Evolutionary conservation across 1,140 invertebrate species (phyloP), one percentile per base, ranked within the genome.

Genomic region (Coelopa frigida): DNA sequence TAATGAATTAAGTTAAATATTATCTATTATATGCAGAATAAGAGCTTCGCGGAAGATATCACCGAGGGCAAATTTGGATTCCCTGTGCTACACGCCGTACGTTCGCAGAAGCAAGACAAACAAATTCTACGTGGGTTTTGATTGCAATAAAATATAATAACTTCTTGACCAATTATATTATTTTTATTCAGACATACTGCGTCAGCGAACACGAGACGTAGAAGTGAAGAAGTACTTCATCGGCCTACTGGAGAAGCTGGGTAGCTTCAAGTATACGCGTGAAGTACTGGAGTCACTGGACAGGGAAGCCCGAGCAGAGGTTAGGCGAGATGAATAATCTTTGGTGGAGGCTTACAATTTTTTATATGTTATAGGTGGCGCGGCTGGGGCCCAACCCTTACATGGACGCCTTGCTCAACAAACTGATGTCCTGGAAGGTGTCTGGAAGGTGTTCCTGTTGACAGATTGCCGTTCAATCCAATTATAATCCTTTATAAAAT

Each of bases 61-160:
- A 96, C 93, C 0, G 94, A 98, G 75, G 94, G 94, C 40, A 98
- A 98, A 74, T 98, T 97, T 71, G 96, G 92, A 54, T 98, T 96
- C 72, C 94, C 94, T 10, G 84, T 97, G 47, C 91, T 98, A 57
- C 92, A 97, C 75, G 93, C 88, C 2, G 92, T 97, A 49, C 73
- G 76, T 47, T 82, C 72, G 46, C 78, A 85, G 51, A 81, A 85
- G 36, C 80, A 84, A 46, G 88, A 94, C 72, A 83, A 82, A 51
- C 87, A 92, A 78, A 81, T 97, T 40, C 78, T 95, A 53, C 89
- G 90, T 92, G 93, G 58, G 63, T 60, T 23, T 36, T 43, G 18
- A 8, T 29, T 4, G 18, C 3, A 35, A 44, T 22, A 18, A 22
- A 21, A 23, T 45, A 33, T 8, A 21, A 23, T 35, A 26, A 35